Conservation (phyloP, 2,113 vertebrate species). For the Labrus mixtus region DNA sequence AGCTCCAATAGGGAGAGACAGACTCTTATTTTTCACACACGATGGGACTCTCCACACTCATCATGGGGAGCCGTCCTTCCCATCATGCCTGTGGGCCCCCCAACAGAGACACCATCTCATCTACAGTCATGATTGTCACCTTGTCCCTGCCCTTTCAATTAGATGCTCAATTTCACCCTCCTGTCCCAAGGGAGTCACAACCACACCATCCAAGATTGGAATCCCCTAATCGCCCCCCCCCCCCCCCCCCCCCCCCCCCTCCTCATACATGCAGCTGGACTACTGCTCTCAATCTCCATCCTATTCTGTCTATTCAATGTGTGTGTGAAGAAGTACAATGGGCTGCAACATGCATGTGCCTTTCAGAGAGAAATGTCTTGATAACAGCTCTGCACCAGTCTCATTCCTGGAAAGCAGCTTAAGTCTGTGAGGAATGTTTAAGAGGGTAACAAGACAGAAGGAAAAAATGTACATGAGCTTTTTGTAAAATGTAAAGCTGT, state of each 20-base stretch:
- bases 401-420: background rate
- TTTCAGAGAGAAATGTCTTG: conserved; percentile 26
- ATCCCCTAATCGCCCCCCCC: conserved; percentile 63
- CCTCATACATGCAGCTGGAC: conserved; percentile 40
- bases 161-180: conserved; percentile 85
- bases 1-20: conserved; percentile 19
- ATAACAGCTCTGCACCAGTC: conserved; percentile 19
- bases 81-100: conserved; percentile 57
- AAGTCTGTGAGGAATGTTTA: background rate
- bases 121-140: conserved; percentile 84
- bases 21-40: conserved; percentile 61
- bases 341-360: conserved; percentile 21
- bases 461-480: background rate
- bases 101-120: conserved; percentile 76
- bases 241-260: background rate
- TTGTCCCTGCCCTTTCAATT: conserved; percentile 84
- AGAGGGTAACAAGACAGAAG: background rate
- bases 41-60: conserved; percentile 64
- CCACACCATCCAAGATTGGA: conserved; percentile 79
- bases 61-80: conserved; percentile 53
- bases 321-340: conserved; percentile 55
- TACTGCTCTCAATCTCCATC: conserved; percentile 33
- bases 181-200: conserved; percentile 75
- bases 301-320: conserved; percentile 40
- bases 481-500: no score